Base-by-base conservation (phyloP, 2,888 invertebrate species). In the Exephanes ischioxanthus region DNA sequence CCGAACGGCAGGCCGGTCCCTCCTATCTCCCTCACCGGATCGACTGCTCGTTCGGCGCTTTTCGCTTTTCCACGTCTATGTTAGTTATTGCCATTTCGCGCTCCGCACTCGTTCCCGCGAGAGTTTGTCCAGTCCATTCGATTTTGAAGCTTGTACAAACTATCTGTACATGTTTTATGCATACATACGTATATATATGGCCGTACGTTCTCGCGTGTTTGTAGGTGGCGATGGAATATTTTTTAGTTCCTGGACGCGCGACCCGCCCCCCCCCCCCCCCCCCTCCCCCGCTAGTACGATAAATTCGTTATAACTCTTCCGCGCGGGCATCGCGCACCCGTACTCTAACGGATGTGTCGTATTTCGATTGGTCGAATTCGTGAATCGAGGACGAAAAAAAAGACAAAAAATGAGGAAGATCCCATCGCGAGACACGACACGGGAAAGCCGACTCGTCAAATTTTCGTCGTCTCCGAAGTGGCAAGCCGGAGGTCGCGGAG, bases 341-440 rank as follows among this genome's bases (percentile, higher is more conserved):
- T 77, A 80, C 87, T 73, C 85, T 91, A 90, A 91, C 89, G 90
- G 89, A 90, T 88, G 88, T 87, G 89, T 87, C 89, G 89, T 91
- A 92, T 91, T 92, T 92, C 92, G 91, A 92, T 91, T 90, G 91
- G 71, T 85, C 51, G 83, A 81, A 81, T 68, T 16, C 16, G 48
- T 71, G 37, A 19, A 73, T 61, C 48, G 58, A 51, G 63, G 37
- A 16, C 11, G 77, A 48, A 33, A 70, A 58, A 53, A 16, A 48
- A 33, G 11, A 11, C n/a, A 73, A 41, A 58, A n/a, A 33, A 53
- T 51, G 30, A 33, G 5, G 7, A 67, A 67, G 11, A 16, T n/a
- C 9, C 30, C 37, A 33, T 16, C 19, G 37, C 9, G 6, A 7
- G 37, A 58, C 48, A 19, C 16, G n/a, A 66, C 30, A 6, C 22